Conservation (phyloP, 2,888 invertebrate genomes). For the Pseudococcus longispinus region DNA sequence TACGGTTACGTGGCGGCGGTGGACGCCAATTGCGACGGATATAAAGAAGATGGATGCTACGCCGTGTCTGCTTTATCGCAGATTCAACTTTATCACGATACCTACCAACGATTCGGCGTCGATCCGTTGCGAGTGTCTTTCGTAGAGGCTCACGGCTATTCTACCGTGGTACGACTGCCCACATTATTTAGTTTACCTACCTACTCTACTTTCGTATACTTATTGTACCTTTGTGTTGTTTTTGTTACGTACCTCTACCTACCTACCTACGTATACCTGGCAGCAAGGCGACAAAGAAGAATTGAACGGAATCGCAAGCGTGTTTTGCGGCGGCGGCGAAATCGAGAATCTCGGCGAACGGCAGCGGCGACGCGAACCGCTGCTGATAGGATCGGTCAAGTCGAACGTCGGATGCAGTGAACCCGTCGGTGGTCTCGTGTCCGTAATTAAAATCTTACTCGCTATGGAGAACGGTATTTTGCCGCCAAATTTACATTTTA, state of each 20-base stretch:
- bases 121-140: conserved; percentile 84
- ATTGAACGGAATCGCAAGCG: conserved; percentile 89
- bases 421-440: conserved; percentile 88
- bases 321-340: conserved; percentile 73
- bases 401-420: conserved; percentile 99
- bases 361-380: conserved; percentile 70
- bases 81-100: conserved; percentile 80
- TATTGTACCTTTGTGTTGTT: too few species aligned
- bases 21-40: conserved; percentile 91
- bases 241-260: too few species aligned
- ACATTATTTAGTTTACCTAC: not conserved
- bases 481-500: conserved; percentile 92
- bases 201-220: too few species aligned
- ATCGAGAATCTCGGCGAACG: conserved; percentile 57
- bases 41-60: conserved; percentile 88
- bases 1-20: conserved; percentile 88
- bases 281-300: conserved; percentile 90
- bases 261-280: too few species aligned
- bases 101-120: conserved; percentile 82
- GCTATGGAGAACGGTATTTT: conserved; percentile 91
- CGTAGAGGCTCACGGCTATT: conserved; percentile 98
- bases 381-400: conserved; percentile 94
- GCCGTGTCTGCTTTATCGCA: conserved; percentile 83
- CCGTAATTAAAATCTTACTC: conserved; percentile 87
- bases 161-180: conserved; percentile 76